Evolutionary conservation across 2,888 invertebrate species (phyloP).

Genomic region (Petrophora chlorosata): DNA sequence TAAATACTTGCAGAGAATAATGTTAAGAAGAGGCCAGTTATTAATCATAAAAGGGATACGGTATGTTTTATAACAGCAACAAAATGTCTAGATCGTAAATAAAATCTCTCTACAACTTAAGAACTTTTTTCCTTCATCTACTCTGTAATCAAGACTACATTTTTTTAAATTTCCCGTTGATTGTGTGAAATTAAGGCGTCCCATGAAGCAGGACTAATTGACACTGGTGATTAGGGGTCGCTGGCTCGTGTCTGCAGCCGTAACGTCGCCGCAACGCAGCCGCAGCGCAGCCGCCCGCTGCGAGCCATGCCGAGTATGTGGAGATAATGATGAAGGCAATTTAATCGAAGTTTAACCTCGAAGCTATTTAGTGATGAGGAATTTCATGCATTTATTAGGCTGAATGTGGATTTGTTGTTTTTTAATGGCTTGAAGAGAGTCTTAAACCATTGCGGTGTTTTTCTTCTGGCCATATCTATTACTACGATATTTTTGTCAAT

Average conservation of each 20-base stretch:
- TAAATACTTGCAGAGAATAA: too few relatives aligned
- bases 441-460: too few relatives aligned
- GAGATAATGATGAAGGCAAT: not conserved
- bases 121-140: constrained; percentile 9
- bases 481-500: too few relatives aligned
- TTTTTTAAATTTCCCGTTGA: constrained; percentile 26
- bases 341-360: not conserved
- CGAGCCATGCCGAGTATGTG: not conserved
- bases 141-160: constrained; percentile 22
- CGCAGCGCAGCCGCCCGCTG: constrained; percentile 1
- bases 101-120: constrained; percentile 7
- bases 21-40: too few relatives aligned
- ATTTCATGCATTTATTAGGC: not conserved
- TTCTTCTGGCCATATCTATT: too few relatives aligned
- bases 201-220: constrained; percentile 38
- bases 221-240: constrained; percentile 28
- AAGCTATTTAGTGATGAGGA: not conserved
- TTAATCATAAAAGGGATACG: not conserved
- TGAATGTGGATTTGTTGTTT: too few relatives aligned
- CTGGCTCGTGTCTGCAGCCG: not conserved
- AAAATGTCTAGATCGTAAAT: not conserved
- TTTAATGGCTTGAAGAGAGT: too few relatives aligned
- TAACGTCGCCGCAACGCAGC: not conserved
- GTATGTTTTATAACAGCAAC: constrained; percentile 1
- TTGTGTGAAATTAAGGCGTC: constrained; percentile 31